These are phyloP conservation scores for Stercorarius parasiticus DNA, from an alignment of 2,113 vertebrate species.

Conservation along the genomic window DNA sequence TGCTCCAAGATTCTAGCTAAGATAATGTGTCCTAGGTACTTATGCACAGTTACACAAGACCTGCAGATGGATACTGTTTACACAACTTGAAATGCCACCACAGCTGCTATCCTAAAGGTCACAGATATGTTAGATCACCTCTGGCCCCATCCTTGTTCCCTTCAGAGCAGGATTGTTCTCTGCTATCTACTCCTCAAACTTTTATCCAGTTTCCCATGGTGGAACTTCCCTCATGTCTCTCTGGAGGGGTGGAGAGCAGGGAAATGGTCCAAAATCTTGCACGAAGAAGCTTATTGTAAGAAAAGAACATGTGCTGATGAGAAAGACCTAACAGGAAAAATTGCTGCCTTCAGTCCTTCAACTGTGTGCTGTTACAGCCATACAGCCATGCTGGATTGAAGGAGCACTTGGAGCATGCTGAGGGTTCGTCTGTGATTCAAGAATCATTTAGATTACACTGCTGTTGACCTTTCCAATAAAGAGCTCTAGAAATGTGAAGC, in stretches of 20 bases:
- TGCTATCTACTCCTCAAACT: constrained; percentile 1
- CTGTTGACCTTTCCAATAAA: constrained; percentile 24
- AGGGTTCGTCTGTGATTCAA: not conserved
- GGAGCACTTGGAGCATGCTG: not conserved
- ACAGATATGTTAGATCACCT: constrained; percentile 41
- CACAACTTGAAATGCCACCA: constrained; percentile 42
- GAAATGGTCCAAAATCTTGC: constrained; percentile 1
- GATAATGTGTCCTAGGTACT: constrained; percentile 47
- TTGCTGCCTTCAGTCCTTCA: not conserved
- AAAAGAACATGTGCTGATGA: not conserved
- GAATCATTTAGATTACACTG: not conserved
- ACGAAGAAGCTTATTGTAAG: not conserved
- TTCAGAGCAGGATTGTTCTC: constrained; percentile 18
- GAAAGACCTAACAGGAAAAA: not conserved
- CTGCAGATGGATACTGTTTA: constrained; percentile 52
- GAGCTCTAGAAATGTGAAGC: constrained; percentile 25
- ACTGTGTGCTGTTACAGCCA: not conserved
- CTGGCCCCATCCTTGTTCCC: not conserved
- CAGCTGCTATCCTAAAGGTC: constrained; percentile 53
- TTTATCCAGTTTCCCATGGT: constrained; percentile 31
- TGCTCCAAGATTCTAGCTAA: constrained; percentile 41
- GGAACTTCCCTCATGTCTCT: constrained; percentile 19
- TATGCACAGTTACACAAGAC: constrained; percentile 48
- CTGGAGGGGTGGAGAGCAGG: not conserved
- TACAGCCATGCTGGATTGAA: not conserved